A percentile compares a stretch with the other conserved stretches of the same genome.
Conservation (phyloP, 2,888 invertebrate genomes). For the Himalopsyche tibetana region DNA sequence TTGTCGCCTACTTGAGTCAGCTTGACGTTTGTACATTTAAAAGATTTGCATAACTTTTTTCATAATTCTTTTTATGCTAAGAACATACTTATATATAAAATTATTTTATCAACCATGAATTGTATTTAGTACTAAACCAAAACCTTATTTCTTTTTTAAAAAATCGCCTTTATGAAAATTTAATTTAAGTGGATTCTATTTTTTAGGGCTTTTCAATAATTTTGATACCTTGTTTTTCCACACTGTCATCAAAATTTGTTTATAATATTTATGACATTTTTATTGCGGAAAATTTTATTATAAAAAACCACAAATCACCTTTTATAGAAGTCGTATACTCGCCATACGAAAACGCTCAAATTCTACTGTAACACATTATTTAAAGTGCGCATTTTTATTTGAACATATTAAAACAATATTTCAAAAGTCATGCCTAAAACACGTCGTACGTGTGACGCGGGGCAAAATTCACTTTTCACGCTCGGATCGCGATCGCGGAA, state of each 20-base stretch:
- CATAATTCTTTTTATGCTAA: no score
- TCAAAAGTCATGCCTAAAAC: conserved; percentile 41
- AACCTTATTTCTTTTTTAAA: no score
- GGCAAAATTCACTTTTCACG: conserved; percentile 31
- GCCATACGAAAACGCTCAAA: conserved; percentile 27
- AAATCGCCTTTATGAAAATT: no score
- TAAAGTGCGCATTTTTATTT: conserved; percentile 39
- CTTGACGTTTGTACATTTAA: no score
- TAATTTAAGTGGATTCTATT: neutral
- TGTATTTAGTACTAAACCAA: no score
- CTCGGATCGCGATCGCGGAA: conserved; percentile 19
- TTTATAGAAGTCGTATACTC: conserved; percentile 1
- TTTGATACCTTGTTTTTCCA: neutral
- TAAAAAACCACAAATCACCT: conserved; percentile 33
- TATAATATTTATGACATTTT: conserved; percentile 6
- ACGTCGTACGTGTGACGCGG: conserved; percentile 29
- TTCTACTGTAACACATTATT: conserved; percentile 36
- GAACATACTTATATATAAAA: no score
- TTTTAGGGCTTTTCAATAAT: neutral
- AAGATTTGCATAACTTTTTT: no score
- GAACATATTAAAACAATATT: conserved; percentile 42
- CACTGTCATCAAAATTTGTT: neutral
- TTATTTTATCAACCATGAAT: no score
- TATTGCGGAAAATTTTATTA: neutral
- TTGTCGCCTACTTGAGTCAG: no score